phyloP scores from a whole-genome alignment of 2,888 invertebrate species.

The Calephelis perditalis region DNA sequence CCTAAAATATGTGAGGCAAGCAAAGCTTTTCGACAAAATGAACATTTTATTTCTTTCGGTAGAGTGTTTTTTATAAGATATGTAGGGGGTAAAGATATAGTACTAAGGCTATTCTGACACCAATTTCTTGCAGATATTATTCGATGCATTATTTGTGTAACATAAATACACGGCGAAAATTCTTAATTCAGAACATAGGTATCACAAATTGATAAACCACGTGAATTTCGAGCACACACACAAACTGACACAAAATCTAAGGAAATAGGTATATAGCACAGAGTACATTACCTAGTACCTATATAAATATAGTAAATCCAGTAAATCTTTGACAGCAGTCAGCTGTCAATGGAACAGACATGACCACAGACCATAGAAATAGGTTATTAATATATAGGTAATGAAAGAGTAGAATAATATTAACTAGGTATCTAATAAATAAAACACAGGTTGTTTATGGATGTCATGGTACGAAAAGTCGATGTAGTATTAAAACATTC shows the following conservation, averaged over 20 bases:
- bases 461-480: too few relatives aligned
- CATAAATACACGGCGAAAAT: constrained; percentile 35
- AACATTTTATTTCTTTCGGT: constrained; percentile 59
- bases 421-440: too few relatives aligned
- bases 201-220: constrained; percentile 53
- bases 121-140: constrained; percentile 59
- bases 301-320: too few relatives aligned
- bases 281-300: too few relatives aligned
- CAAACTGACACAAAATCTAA: not conserved
- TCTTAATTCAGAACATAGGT: constrained; percentile 28
- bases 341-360: too few relatives aligned
- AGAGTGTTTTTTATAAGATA: constrained; percentile 40
- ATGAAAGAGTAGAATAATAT: too few relatives aligned
- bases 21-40: constrained; percentile 61
- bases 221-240: constrained; percentile 44
- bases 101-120: constrained; percentile 58
- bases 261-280: too few relatives aligned
- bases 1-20: constrained; percentile 52
- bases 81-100: constrained; percentile 43
- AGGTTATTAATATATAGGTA: too few relatives aligned
- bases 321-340: too few relatives aligned
- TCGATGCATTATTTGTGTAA: constrained; percentile 60
- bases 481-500: too few relatives aligned
- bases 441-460: too few relatives aligned
- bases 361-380: too few relatives aligned